phyloP scores from a whole-genome alignment of 2,113 vertebrate species.

The Prionailurus viverrinus region DNA sequence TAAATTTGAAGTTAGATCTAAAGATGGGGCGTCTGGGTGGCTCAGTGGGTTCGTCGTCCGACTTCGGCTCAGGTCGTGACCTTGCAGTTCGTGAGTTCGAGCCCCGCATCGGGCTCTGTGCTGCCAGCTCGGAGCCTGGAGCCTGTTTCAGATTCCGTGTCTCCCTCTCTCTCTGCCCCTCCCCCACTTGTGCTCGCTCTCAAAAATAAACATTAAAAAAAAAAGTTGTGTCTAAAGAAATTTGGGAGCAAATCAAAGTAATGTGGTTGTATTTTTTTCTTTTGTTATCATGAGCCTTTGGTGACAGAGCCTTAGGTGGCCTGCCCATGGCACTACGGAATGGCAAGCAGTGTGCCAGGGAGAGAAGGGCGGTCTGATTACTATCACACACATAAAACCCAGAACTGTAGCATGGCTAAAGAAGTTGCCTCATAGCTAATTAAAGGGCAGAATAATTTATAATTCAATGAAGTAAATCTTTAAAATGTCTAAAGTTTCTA shows the following conservation, averaged over 20 bases:
- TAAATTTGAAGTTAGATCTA: neutral
- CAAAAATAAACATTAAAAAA: neutral
- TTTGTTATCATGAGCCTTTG: neutral
- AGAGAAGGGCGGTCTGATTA: neutral
- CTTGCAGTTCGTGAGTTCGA: fast-evolving
- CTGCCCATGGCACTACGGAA: neutral
- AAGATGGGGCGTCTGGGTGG: neutral
- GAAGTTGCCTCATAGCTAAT: neutral
- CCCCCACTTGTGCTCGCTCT: neutral
- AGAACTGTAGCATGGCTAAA: neutral
- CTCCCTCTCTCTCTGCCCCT: neutral
- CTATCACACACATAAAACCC: neutral
- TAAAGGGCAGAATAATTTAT: neutral
- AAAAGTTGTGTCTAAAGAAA: neutral
- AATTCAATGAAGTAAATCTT: neutral
- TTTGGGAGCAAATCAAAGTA: neutral
- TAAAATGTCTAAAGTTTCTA: neutral
- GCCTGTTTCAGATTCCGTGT: neutral
- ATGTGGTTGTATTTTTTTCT: neutral
- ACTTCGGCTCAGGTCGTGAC: neutral
- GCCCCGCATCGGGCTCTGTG: neutral
- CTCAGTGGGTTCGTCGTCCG: fast-evolving
- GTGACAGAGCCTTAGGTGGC: neutral
- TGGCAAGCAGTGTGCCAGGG: neutral
- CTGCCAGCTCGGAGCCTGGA: neutral